Evolutionary conservation across 2,797 vertebrate species (phyloP).

Genomic region (Pygocentrus nattereri): DNA sequence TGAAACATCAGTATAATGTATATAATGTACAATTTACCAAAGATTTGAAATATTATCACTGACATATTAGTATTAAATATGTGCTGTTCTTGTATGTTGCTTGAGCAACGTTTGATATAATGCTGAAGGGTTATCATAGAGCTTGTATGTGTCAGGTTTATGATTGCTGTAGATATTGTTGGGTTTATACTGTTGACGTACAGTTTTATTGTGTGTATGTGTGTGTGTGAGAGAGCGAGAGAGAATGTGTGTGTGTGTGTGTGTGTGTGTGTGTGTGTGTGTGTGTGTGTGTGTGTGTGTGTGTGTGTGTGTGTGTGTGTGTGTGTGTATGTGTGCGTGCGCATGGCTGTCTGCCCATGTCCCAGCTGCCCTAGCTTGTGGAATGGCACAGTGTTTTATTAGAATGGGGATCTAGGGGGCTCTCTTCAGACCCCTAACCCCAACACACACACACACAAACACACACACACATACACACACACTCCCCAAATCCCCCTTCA

Average conservation of each 20-base stretch:
- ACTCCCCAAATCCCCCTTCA: conserved; percentile 67
- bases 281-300: conserved; percentile 25
- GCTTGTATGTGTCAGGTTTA: conserved; percentile 13
- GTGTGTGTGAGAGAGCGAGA: too few species aligned
- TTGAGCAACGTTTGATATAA: conserved; percentile 1
- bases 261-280: conserved; percentile 11
- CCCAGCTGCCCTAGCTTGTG: conserved; percentile 77
- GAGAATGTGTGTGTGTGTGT: conserved; percentile 32
- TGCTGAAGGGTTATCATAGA: neutral
- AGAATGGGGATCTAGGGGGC: conserved; percentile 79
- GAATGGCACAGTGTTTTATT: conserved; percentile 82
- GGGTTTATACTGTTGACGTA: conserved; percentile 49
- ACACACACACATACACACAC: conserved; percentile 52
- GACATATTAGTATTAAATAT: neutral
- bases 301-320: conserved; percentile 26
- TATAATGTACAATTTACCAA: neutral
- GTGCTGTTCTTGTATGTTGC: conserved; percentile 3
- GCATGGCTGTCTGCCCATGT: conserved; percentile 67
- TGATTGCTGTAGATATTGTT: conserved; percentile 56
- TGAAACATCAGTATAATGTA: neutral
- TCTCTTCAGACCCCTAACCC: conserved; percentile 65
- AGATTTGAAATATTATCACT: neutral
- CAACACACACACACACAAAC: conserved; percentile 56
- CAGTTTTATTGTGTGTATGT: conserved; percentile 38
- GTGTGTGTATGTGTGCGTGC: neutral